Evolutionary conservation across 2,113 vertebrate genomes (phyloP), one percentile per base, ranked within the genome.

Genomic region (Emydocephalus ijimae): DNA sequence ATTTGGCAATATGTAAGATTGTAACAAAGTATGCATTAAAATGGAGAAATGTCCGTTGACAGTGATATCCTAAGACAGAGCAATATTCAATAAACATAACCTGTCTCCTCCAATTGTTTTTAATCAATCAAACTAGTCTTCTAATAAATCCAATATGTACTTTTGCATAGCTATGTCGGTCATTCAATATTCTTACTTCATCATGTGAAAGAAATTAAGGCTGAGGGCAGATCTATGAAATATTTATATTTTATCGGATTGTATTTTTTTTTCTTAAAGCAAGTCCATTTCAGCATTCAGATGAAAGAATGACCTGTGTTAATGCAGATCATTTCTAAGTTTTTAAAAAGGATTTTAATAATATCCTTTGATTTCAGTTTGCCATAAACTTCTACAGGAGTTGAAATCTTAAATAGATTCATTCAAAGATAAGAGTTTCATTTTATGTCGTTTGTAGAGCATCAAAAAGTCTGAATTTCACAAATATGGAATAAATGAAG

Each of bases 81-180:
- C 57, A 88, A 43, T 85, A 74, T 1, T 21, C 61, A 61, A 20
- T 23, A 48, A 85, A 86, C 21, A 95, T 3, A 50, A 5, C 48
- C 88, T 92, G 5, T 61, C 81, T 95, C 90, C 94, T 92, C 48
- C 12, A 93, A 88, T 59, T 86, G 45, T 57, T 52, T 54, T 69
- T 93, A 94, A 89, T 59, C 87, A 94, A 29, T 18, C 24, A 18
- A 90, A 87, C 87, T 45, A 45, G 29, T 94, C 95, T 92, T 52
- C 50, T 85, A 90, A 94, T 90, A 92, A 56, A 50, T 81, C 95
- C 93, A 91, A 64, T 74, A 59, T 23, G 7, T 90, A 91, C 34
- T 91, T 12, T 89, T 91, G n/a, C 0, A 93, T 93, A 95, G 90
- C 14, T 14, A 0, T 11, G 24, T 89, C 39, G 55, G 57, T 74